Evolutionary conservation across 1,140 invertebrate species (phyloP), one percentile per base, ranked within the genome.

Genomic region (Wiebesia pumilae): DNA sequence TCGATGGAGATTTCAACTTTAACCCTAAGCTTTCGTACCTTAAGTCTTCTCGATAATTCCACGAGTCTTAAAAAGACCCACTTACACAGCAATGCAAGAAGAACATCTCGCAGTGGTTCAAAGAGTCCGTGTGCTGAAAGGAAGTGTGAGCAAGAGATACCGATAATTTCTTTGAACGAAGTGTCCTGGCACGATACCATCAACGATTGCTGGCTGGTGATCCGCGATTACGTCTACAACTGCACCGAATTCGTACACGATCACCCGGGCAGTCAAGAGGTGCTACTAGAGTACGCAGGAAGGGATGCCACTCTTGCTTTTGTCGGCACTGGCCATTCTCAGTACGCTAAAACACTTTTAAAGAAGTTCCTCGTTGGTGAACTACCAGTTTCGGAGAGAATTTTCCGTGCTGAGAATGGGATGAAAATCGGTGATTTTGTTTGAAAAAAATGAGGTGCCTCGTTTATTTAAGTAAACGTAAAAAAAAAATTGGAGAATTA

Each of bases 261-360:
- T 94, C 98, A 98, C 94, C 97, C 98, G 0, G 98, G 98, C 47
- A 98, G 98, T 7, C 94, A 95, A 3, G 97, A 98, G 43, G 95
- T 98, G 1, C 95, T 98, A 62, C 90, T 98, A 87, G 98, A 98
- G 89, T 95, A 98, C 90, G 97, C 97, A 0, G 98, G 98, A 1
- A 94, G 96, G 10, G 98, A 99, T 92, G 97, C 97, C 0, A 98
- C 97, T 3, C 93, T 97, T 0, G 96, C 97, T 0, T 98, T 98
- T 92, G 94, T 96, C 38, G 96, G 97, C 33, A 96, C 96, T 0
- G 97, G 97, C 0, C 97, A 98, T 89, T 96, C 96, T 3, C 94
- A 94, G 30, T 94, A 94, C 43, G 96, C 96, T 0, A 92, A 95
- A 7, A 94, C 94, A 51, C 92, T 94, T 7, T 93, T 97, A 47